A percentile compares a stretch with the other conserved stretches of the same genome.
phyloP scores from a whole-genome alignment of 2,113 vertebrate genomes.

The Triplophysa rosa region DNA sequence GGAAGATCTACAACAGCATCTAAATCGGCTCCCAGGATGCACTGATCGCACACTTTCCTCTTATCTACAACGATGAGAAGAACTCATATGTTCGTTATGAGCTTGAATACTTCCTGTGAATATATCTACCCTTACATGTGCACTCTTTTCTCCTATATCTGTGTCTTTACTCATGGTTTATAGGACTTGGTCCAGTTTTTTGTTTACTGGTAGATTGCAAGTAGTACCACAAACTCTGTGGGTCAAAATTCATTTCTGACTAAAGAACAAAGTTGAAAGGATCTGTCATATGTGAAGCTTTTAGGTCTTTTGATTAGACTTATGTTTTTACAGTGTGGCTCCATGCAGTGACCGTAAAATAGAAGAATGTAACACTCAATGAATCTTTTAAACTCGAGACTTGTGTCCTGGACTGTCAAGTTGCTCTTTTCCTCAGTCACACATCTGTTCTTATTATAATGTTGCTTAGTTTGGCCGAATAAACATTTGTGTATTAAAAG shows the following conservation, averaged over 20 bases:
- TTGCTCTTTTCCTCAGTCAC: conserved; percentile 69
- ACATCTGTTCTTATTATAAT: conserved; percentile 84
- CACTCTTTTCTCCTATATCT: neutral
- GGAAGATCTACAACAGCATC: conserved; percentile 99
- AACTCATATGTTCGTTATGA: conserved; percentile 95
- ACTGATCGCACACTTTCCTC: conserved; percentile 94
- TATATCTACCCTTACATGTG: conserved; percentile 33
- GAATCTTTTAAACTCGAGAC: conserved; percentile 62
- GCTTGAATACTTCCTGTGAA: conserved; percentile 95
- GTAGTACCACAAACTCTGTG: conserved; percentile 39
- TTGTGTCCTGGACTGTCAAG: conserved; percentile 71
- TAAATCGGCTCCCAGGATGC: conserved; percentile 99
- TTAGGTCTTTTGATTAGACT: conserved; percentile 60
- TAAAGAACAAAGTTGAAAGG: conserved; percentile 40
- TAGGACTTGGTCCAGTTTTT: conserved; percentile 52
- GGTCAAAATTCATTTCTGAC: conserved; percentile 52
- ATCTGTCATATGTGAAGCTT: conserved; percentile 58
- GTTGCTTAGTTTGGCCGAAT: conserved; percentile 93
- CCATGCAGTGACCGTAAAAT: conserved; percentile 44
- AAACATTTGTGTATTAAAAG: conserved; percentile 94
- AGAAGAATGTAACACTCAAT: conserved; percentile 39
- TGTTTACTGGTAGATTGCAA: conserved; percentile 52
- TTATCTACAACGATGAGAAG: conserved; percentile 98
- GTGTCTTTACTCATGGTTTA: conserved; percentile 40
- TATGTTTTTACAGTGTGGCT: conserved; percentile 47